phyloP scores from a whole-genome alignment of 2,797 vertebrate species.

The Echeneis naucrates region DNA sequence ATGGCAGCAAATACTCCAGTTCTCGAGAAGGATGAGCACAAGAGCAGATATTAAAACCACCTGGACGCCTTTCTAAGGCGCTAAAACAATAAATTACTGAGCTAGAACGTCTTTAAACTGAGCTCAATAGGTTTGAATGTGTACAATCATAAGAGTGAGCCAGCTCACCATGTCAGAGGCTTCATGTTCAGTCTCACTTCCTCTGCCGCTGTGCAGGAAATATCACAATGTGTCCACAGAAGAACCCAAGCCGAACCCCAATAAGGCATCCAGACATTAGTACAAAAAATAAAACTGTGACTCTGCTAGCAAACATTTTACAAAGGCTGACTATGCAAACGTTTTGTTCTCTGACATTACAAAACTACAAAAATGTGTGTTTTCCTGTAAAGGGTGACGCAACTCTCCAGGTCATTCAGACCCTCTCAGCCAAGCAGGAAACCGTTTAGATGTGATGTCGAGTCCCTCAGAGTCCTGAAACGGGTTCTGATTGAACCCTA shows the following conservation, averaged over 20 bases:
- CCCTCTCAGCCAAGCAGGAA: neutral
- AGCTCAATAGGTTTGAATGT: conserved; percentile 45
- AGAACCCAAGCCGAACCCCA: conserved; percentile 49
- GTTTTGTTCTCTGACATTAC: conserved; percentile 27
- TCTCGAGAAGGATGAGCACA: conserved; percentile 16
- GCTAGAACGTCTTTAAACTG: conserved; percentile 29
- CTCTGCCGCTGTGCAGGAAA: conserved; percentile 10
- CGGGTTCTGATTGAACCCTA: neutral
- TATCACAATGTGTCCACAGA: conserved; percentile 16
- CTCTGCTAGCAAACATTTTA: conserved; percentile 69
- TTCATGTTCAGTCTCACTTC: conserved; percentile 30
- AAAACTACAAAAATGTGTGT: conserved; percentile 58
- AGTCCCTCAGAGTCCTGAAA: neutral
- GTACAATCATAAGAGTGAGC: conserved; percentile 72
- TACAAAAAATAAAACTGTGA: conserved; percentile 73
- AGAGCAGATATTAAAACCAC: neutral
- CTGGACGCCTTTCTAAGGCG: conserved; percentile 3
- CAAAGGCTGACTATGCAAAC: conserved; percentile 50
- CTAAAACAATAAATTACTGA: conserved; percentile 66
- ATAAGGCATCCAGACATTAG: conserved; percentile 68
- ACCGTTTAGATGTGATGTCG: neutral
- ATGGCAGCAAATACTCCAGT: conserved; percentile 19
- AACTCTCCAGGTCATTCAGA: neutral
- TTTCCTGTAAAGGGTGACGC: conserved; percentile 41
- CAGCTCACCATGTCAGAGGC: conserved; percentile 65